Evolutionary conservation across 1,140 invertebrate genomes (phyloP).

Genomic region (Antheraea pernyi): DNA sequence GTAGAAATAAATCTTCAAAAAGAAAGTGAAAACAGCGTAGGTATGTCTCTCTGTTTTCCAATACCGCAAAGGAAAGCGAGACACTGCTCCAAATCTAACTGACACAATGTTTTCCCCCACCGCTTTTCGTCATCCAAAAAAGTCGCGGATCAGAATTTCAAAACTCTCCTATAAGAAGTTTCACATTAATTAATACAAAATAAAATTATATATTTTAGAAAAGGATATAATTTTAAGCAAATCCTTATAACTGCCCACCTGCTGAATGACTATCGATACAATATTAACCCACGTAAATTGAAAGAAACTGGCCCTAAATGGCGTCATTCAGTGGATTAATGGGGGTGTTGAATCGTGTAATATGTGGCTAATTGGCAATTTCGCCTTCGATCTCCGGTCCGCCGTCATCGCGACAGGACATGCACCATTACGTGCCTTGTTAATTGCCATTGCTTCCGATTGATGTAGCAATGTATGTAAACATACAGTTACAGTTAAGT

Average conservation of each 20-base stretch:
- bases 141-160: too few species aligned
- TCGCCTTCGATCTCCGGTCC: constrained; percentile 61
- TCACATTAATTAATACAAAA: too few species aligned
- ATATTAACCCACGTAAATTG: background rate
- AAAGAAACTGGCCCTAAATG: constrained; percentile 3
- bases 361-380: constrained; percentile 63
- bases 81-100: too few species aligned
- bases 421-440: constrained; percentile 32
- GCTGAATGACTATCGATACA: background rate
- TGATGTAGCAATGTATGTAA: constrained; percentile 13
- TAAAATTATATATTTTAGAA: too few species aligned
- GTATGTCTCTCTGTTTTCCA: too few species aligned
- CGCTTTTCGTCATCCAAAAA: too few species aligned
- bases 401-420: constrained; percentile 33
- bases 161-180: too few species aligned
- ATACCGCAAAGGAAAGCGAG: too few species aligned
- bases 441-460: constrained; percentile 32
- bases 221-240: too few species aligned
- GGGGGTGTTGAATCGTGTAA: constrained; percentile 32
- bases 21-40: too few species aligned
- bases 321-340: constrained; percentile 21
- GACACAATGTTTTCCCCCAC: too few species aligned
- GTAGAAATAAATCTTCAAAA: too few species aligned
- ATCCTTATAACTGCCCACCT: background rate
- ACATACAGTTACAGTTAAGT: background rate